Evolutionary conservation across 1,140 invertebrate species (phyloP).

Genomic region (Drosophila arawakana): DNA sequence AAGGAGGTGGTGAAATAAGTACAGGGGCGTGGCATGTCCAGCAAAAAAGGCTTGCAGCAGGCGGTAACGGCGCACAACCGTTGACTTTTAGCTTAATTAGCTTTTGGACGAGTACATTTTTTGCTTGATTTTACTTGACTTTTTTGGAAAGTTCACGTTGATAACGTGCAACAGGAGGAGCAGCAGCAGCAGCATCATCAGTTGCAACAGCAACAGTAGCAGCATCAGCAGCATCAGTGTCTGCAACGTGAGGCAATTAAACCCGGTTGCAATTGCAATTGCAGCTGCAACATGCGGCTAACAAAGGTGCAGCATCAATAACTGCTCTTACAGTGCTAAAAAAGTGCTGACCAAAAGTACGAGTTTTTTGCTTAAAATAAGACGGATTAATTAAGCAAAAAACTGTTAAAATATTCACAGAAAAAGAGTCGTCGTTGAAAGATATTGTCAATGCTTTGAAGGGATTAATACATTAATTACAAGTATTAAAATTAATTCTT

Average conservation of each 20-base stretch:
- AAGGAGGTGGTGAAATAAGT: background rate
- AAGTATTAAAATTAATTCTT: no score
- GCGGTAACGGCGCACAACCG: slow-evolving; percentile 29
- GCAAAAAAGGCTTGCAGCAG: slow-evolving; percentile 13
- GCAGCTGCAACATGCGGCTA: slow-evolving; percentile 57
- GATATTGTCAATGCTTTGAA: no score
- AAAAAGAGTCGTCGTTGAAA: no score
- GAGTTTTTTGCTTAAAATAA: no score
- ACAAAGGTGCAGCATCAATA: slow-evolving; percentile 32
- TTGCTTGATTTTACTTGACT: slow-evolving; percentile 4
- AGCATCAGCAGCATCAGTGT: background rate
- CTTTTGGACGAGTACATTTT: slow-evolving; percentile 58
- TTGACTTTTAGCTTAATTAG: slow-evolving; percentile 83
- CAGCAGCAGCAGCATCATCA: background rate
- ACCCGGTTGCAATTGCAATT: slow-evolving; percentile 45
- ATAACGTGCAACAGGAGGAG: slow-evolving; percentile 21
- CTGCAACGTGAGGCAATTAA: slow-evolving; percentile 69
- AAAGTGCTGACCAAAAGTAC: no score
- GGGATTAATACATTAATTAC: no score
- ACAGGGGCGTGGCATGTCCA: slow-evolving; percentile 37
- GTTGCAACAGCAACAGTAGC: background rate
- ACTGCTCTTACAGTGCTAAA: background rate
- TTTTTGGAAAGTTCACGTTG: slow-evolving; percentile 41
- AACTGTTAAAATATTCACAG: no score
- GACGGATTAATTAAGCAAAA: no score